Base-by-base conservation (phyloP, 2,888 invertebrate species). In the Machimus rusticus region DNA sequence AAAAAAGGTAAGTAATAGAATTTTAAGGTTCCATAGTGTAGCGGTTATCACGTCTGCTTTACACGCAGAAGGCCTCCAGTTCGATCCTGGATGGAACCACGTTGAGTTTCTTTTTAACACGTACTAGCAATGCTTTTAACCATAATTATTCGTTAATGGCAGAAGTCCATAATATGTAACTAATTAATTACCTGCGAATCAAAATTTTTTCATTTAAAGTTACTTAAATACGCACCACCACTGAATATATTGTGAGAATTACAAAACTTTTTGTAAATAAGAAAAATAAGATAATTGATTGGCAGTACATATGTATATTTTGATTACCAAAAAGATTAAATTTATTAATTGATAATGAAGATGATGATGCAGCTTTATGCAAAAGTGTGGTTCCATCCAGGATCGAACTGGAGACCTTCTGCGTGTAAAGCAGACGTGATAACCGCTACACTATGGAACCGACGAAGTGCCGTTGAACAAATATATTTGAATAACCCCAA, bases 41-140 rank as follows among this genome's bases (percentile, higher is more conserved):
- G 93, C 92, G 92, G 92, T 93, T 92, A 92, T 92, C 93, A 92
- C 93, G 92, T 92, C 92, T 92, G 93, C 92, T 92, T 92, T 92
- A 93, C 93, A 93, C 92, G 93, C 92, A 93, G 93, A 92, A 93
- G 92, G 92, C 93, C 92, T 93, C 92, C 92, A 91, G 93, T 92
- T 92, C 92, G 93, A 93, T 91, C 92, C 93, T 91, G 92, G 92
- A 92, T 92, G 92, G 92, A 92, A 92, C 92, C 92, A 92, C 46
- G 34, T 5, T 34, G 34, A 6, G 4, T 5, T 34, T 12, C 12
- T 43, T 43, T 43, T 43, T 34, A 34, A 6, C 4, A 34, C 4
- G 6, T 34, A 34, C 34, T 34, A 6, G 6, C 34, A 34, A 34
- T 34, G 4, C 34, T 34, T 6, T 34, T 4, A 34, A 34, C 9